These are phyloP conservation scores for Microplitis manilae DNA, from an alignment of 2,888 invertebrate genomes.

Conservation along the genomic window DNA sequence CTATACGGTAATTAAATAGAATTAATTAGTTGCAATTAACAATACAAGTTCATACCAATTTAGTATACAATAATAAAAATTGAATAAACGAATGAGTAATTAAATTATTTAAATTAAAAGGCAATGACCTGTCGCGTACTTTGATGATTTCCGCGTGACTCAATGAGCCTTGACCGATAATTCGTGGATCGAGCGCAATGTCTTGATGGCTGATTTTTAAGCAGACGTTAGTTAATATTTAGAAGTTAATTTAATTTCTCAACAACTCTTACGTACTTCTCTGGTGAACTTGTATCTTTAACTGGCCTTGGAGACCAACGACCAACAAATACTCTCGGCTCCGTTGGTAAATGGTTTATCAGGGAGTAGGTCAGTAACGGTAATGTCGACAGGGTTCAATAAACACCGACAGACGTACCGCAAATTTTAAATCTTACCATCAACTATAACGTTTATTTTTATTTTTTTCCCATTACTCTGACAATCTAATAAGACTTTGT, in stretches of 20 bases:
- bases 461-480: neutral
- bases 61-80: neutral
- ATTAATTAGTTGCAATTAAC: constrained; percentile 11
- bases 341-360: constrained; percentile 56
- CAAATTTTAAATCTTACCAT: constrained; percentile 50
- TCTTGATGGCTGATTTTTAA: neutral
- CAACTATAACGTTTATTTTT: constrained; percentile 5
- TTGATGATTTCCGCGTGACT: constrained; percentile 5
- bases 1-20: constrained; percentile 18
- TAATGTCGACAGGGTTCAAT: constrained; percentile 64
- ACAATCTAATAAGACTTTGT: neutral
- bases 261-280: constrained; percentile 42
- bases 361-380: constrained; percentile 71
- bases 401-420: constrained; percentile 60
- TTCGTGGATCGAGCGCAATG: neutral
- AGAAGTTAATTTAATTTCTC: too few relatives aligned
- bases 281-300: constrained; percentile 46
- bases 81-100: constrained; percentile 8
- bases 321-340: constrained; percentile 34
- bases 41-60: neutral
- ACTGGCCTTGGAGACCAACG: constrained; percentile 50
- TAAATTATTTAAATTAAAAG: constrained; percentile 13
- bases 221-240: neutral
- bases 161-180: constrained; percentile 39
- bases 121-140: constrained; percentile 15